phyloP scores from a whole-genome alignment of 2,113 vertebrate species.

The Galeopterus variegatus region DNA sequence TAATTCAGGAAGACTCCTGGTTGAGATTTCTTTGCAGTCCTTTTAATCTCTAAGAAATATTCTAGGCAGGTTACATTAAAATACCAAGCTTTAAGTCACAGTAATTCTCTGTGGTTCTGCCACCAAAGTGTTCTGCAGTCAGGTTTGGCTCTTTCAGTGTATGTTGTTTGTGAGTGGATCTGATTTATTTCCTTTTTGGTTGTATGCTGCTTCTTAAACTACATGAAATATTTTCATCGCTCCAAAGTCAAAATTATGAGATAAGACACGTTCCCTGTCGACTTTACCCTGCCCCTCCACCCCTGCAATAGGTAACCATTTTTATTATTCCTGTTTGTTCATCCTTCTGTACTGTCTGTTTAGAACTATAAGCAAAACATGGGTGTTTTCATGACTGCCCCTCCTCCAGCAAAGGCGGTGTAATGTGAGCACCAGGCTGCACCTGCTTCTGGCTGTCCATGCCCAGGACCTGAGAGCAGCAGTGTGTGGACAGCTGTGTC shows the following conservation, averaged over 20 bases:
- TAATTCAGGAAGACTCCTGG: not conserved
- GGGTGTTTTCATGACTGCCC: not conserved
- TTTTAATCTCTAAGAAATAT: too few species aligned
- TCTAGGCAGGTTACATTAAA: not conserved
- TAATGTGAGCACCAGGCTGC: accelerated
- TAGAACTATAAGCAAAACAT: not conserved
- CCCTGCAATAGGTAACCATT: accelerated
- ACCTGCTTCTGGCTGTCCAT: too few species aligned
- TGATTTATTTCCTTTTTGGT: not conserved
- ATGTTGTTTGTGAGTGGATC: not conserved
- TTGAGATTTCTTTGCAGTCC: not conserved
- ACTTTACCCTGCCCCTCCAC: not conserved
- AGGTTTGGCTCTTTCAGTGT: not conserved
- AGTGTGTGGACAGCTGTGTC: too few species aligned
- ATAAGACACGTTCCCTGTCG: not conserved
- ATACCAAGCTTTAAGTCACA: not conserved
- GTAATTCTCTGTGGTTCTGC: not conserved
- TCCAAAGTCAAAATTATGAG: not conserved
- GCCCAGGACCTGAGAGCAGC: too few species aligned
- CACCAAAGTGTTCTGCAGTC: not conserved
- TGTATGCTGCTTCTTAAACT: not conserved
- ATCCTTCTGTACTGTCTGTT: not conserved
- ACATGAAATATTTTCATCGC: not conserved
- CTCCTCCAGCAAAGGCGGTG: too few species aligned
- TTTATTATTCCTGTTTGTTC: not conserved